Evolutionary conservation across 2,113 vertebrate genomes (phyloP), one percentile per base, ranked within the genome.

Genomic region (Percopsis transmontana): DNA sequence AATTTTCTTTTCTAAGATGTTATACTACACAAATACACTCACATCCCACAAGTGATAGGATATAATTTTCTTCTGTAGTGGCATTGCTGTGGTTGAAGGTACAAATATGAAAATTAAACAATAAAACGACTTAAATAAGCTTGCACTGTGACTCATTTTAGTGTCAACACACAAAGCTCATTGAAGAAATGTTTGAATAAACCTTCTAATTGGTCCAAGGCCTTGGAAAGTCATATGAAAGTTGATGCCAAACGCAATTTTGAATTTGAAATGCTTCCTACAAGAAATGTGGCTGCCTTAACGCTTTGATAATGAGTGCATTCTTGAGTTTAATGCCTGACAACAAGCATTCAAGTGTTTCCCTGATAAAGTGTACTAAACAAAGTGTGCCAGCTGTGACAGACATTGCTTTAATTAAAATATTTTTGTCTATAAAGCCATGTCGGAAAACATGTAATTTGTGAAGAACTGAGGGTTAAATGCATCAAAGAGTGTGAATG

Each of bases 21-120:
- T 84, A 66, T 67, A 60, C 79, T 72, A 76, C 21, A 66, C 55
- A 69, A 62, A 67, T 61, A 44, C 51, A 42, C 24, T n/a, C n/a
- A n/a, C n/a, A n/a, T n/a, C 59, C 44, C 74, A 83, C 67, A n/a
- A n/a, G n/a, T n/a, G n/a, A n/a, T n/a, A n/a, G n/a, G n/a, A n/a
- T n/a, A n/a, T n/a, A n/a, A n/a, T n/a, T n/a, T n/a, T n/a, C n/a
- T n/a, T n/a, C n/a, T n/a, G n/a, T n/a, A n/a, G n/a, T n/a, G n/a
- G n/a, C n/a, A n/a, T n/a, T n/a, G n/a, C n/a, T n/a, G n/a, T n/a
- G n/a, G n/a, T n/a, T n/a, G n/a, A n/a, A n/a, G n/a, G n/a, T n/a
- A n/a, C n/a, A n/a, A n/a, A n/a, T n/a, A n/a, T n/a, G n/a, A n/a
- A n/a, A n/a, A n/a, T n/a, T n/a, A n/a, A n/a, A n/a, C n/a, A n/a